Evolutionary conservation across 37 sponge, comb jelly and placozoan species (phyloP).

Genomic region (Mnemiopsis leidyi): DNA sequence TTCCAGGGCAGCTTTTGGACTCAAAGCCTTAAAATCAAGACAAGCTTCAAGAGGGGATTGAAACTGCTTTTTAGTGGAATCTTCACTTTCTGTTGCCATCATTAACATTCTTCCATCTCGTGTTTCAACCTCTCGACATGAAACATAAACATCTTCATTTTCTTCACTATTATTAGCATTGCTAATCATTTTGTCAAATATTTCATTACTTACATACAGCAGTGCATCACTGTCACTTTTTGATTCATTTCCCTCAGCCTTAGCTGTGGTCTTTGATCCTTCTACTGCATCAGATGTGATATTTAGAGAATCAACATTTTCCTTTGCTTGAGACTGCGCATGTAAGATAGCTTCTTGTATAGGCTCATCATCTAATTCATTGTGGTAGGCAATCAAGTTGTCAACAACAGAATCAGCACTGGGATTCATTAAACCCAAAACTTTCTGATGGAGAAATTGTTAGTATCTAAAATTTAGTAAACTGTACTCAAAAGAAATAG

Average conservation of each 20-base stretch:
- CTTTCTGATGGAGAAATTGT: no score
- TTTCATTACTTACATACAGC: slow-evolving; percentile 1
- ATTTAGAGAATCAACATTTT: background rate
- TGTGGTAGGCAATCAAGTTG: background rate
- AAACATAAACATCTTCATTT: background rate
- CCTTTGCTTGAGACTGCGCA: background rate
- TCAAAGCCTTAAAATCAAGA: no score
- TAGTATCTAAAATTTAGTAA: no score
- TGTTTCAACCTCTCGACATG: slow-evolving; percentile 16
- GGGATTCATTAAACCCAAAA: no score
- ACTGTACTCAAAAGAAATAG: no score
- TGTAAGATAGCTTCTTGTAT: background rate
- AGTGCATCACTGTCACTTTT: background rate
- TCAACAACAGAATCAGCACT: background rate
- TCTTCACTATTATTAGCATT: background rate
- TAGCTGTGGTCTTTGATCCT: background rate
- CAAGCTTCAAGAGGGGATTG: no score
- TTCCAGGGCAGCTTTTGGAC: no score
- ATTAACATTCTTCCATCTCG: background rate
- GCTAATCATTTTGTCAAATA: slow-evolving; percentile 21
- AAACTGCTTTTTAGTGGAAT: no score
- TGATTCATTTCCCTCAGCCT: no score
- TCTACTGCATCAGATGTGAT: background rate
- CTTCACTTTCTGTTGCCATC: background rate
- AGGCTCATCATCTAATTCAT: background rate